These are phyloP conservation scores for Oreochromis aureus DNA, from an alignment of 2,113 vertebrate genomes.

Conservation along the genomic window DNA sequence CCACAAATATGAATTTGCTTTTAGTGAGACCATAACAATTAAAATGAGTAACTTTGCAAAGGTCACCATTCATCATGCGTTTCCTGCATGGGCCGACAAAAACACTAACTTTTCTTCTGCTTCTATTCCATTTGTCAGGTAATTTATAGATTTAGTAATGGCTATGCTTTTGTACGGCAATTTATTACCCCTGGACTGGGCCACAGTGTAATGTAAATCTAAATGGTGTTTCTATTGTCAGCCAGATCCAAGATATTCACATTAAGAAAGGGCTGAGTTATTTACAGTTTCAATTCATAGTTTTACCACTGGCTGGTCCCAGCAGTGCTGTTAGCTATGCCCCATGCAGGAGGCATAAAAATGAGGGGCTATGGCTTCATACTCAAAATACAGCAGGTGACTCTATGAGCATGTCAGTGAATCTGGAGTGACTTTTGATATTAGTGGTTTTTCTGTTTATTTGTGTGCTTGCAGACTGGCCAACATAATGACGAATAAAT, in stretches of 20 bases:
- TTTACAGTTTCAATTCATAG: slow-evolving; percentile 1
- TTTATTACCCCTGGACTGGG: background rate
- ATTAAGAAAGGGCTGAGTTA: background rate
- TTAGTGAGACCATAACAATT: background rate
- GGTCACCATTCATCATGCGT: slow-evolving; percentile 6
- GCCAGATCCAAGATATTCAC: background rate
- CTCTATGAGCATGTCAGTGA: background rate
- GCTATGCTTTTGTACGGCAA: background rate
- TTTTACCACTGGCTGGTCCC: background rate
- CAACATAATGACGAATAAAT: background rate
- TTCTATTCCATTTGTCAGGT: background rate
- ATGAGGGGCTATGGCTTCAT: background rate
- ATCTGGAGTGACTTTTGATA: background rate
- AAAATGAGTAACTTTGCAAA: background rate
- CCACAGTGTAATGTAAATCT: background rate
- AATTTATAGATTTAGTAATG: slow-evolving; percentile 10
- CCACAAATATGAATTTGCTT: background rate
- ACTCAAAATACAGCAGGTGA: background rate
- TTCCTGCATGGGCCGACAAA: background rate
- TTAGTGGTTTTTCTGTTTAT: background rate
- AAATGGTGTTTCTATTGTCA: background rate
- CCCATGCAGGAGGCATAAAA: slow-evolving; percentile 19
- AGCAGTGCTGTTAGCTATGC: slow-evolving; percentile 7
- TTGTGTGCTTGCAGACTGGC: background rate
- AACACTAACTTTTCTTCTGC: background rate